Base-by-base conservation (phyloP, 2,888 invertebrate species). In the Sarcophaga variegata region DNA sequence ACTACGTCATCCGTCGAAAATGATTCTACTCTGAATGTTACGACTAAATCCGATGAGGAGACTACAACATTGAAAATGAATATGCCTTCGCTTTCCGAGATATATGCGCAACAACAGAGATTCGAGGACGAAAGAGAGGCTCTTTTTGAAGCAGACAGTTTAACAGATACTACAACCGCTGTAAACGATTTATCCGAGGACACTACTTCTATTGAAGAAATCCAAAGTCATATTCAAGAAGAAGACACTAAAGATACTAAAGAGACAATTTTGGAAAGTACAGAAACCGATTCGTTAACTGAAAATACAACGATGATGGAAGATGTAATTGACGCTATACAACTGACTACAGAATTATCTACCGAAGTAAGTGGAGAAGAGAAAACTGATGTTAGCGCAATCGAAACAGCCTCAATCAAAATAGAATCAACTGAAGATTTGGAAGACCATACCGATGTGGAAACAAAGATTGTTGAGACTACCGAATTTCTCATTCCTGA, bases 41-140 rank as follows among this genome's bases (percentile, higher is more conserved):
- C 59, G 17, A 20, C 4, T 11, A 22, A 63, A 64, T 27, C 37
- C 0, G 27, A 47, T 25, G 76, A 83, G 11, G 88, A 90, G 79
- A 89, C 86, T 17, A 89, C 87, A 60, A 90, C 90, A n/a, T 88
- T 77, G 22, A 89, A 81, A n/a, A 74, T 89, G 45, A 89, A 90
- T 4, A 69, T 90, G 63, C 70, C 90, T 25, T 91, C 91, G 49
- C 83, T 91, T n/a, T 89, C 91, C 5, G 86, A 90, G 85, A 90
- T 90, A 70, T 89, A 90, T 86, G 90, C 89, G 20, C 90, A 91
- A 78, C 90, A 91, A 37, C 92, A 92, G 20, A 25, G 67, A 3
- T 25, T 67, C 54, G 88, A 91, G 77, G 85, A 90, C 17, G 89
- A 89, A 25, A 89, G 88, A 81, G 90, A 90, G 66, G 83, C 88